Percentiles rank a stretch among this genome's conserved stretches.
phyloP scores from a whole-genome alignment of 2,113 vertebrate species.

The Syngnathus scovelli region DNA sequence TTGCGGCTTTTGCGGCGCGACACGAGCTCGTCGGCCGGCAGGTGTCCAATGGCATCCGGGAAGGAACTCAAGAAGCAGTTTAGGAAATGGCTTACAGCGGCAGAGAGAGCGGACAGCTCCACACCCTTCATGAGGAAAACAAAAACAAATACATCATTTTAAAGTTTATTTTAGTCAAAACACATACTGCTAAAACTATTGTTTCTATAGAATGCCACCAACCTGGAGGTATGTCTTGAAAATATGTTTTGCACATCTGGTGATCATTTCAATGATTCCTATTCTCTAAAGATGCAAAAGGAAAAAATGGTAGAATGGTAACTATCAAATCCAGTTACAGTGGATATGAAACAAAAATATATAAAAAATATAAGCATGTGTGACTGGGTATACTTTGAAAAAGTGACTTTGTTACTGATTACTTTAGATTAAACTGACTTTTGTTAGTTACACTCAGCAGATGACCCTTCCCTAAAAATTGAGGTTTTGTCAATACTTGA shows the following conservation, averaged over 20 bases:
- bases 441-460: too few species aligned
- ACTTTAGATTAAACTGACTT: too few species aligned
- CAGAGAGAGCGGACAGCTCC: slow-evolving; percentile 91
- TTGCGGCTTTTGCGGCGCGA: slow-evolving; percentile 92
- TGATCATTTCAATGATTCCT: slow-evolving; percentile 90
- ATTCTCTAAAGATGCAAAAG: slow-evolving; percentile 77
- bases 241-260: slow-evolving; percentile 94
- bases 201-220: slow-evolving; percentile 10
- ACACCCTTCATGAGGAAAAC: slow-evolving; percentile 73
- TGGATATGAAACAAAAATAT: background rate
- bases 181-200: background rate
- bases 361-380: too few species aligned
- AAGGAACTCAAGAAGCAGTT: slow-evolving; percentile 97
- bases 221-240: slow-evolving; percentile 99
- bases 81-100: slow-evolving; percentile 95
- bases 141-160: background rate
- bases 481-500: too few species aligned
- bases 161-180: background rate
- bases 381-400: too few species aligned
- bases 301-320: background rate
- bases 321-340: background rate
- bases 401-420: too few species aligned
- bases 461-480: too few species aligned
- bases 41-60: slow-evolving; percentile 88
- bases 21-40: slow-evolving; percentile 89